These are phyloP conservation scores for Vannuccia rotundouncinata DNA, from an alignment of 2,888 invertebrate species.

Conservation along the genomic window DNA sequence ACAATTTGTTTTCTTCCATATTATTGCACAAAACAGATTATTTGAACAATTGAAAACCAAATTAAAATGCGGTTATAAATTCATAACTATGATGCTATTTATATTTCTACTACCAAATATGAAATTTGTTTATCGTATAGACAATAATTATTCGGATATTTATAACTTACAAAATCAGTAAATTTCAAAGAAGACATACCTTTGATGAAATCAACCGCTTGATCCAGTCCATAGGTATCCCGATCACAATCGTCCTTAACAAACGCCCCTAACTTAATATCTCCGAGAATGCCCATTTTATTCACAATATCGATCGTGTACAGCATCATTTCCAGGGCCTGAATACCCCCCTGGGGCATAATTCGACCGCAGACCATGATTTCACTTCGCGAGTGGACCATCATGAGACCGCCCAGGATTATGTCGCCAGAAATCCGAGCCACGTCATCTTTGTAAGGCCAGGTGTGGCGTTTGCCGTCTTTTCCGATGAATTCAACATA, in stretches of 20 bases:
- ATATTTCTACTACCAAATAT: too few species aligned
- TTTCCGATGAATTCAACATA: conserved; percentile 67
- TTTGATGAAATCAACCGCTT: conserved; percentile 92
- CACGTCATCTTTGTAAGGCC: conserved; percentile 59
- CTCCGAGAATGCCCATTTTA: conserved; percentile 64
- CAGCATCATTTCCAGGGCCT: conserved; percentile 80
- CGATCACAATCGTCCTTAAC: conserved; percentile 89
- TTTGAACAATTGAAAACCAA: too few species aligned
- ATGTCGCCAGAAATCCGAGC: conserved; percentile 80
- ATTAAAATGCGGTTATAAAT: too few species aligned
- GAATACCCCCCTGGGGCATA: conserved; percentile 78
- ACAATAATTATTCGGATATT: too few species aligned
- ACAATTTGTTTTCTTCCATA: too few species aligned
- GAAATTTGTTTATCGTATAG: too few species aligned
- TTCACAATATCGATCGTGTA: conserved; percentile 72
- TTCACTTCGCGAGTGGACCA: conserved; percentile 80
- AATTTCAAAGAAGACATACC: conserved; percentile 62
- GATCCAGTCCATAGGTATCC: conserved; percentile 87
- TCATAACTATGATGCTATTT: too few species aligned
- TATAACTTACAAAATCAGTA: not conserved
- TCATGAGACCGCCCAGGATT: conserved; percentile 82
- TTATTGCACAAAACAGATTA: too few species aligned
- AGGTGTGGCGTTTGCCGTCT: conserved; percentile 58
- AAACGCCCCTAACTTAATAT: conserved; percentile 75
- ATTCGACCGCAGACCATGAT: conserved; percentile 79